These are phyloP conservation scores for Colius striatus DNA, from an alignment of 2,113 vertebrate species.

Conservation along the genomic window DNA sequence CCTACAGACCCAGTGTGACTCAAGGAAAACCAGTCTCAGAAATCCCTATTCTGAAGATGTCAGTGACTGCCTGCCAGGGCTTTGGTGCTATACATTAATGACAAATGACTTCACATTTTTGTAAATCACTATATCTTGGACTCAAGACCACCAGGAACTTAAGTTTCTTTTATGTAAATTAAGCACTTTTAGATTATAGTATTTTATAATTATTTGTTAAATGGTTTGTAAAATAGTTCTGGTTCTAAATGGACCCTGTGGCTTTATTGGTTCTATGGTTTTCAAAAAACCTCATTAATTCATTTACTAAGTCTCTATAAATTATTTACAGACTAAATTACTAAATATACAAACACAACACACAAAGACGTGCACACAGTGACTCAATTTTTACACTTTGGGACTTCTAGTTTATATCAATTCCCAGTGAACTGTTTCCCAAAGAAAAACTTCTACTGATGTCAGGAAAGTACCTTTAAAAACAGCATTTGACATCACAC, in stretches of 20 bases:
- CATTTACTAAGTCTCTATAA: neutral
- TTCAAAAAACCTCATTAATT: neutral
- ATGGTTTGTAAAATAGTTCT: neutral
- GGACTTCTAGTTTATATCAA: neutral
- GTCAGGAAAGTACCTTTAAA: neutral
- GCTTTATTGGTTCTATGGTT: neutral
- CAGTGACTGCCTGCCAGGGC: neutral
- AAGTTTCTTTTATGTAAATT: neutral
- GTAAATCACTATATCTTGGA: neutral
- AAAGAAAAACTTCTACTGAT: neutral
- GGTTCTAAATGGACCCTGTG: neutral
- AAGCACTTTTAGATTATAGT: neutral
- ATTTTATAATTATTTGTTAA: neutral
- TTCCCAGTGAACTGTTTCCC: neutral
- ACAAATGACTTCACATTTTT: neutral
- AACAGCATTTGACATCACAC: neutral
- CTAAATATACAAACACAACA: neutral
- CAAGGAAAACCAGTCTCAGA: neutral
- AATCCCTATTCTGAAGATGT: neutral
- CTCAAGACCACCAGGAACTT: neutral
- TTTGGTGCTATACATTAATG: neutral
- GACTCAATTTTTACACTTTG: neutral
- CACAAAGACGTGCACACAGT: neutral
- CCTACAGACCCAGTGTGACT: neutral
- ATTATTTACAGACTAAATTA: neutral